Base-by-base conservation (phyloP, 2,113 vertebrate species). In the Martes martes region DNA sequence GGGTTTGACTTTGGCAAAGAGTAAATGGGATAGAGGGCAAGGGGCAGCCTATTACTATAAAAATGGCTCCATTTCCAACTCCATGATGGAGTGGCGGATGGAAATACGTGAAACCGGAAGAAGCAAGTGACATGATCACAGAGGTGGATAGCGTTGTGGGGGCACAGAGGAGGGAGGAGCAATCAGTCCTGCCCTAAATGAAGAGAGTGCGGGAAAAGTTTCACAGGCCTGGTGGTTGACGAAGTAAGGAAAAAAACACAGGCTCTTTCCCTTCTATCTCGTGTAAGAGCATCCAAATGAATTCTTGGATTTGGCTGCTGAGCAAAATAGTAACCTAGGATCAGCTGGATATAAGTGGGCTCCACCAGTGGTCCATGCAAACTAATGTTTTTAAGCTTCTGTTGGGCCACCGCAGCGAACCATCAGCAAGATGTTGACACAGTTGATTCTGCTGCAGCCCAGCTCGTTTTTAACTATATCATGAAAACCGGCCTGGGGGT, bases 401-500 rank as follows among this genome's bases (percentile, higher is more conserved):
- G 59, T 19, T 90, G 83, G 83, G 47, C 61, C 88, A 47, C 63
- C 52, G 16, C 10, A 89, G 59, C 23, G 79, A 52, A 91, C 39
- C 76, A 87, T 96, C 96, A 97, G 52, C 87, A 96, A 96, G 92
- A 96, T 96, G 69, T 69, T 96, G 76, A 42, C 94, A 96, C 76
- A 85, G 94, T 95, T 36, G 73, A 89, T 96, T 96, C 85, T 92
- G 47, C 45, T 82, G 42, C 52, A 61, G 31, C 57, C 39, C 71
- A 67, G 90, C 79, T 42, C 92, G 61, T 31, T 78, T 95, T 95
- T 88, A 88, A 92, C 95, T 94, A 5, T 91, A 92, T 96, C 81
- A 76, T 61, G 52, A 97, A 96, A 96, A 91, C 69, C 81, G 83
- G 93, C 90, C 91, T 82, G 14, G 33, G 71, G 80, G 84, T 42